Base-by-base conservation (phyloP, 1,140 invertebrate genomes). In the Heliconius himera region DNA sequence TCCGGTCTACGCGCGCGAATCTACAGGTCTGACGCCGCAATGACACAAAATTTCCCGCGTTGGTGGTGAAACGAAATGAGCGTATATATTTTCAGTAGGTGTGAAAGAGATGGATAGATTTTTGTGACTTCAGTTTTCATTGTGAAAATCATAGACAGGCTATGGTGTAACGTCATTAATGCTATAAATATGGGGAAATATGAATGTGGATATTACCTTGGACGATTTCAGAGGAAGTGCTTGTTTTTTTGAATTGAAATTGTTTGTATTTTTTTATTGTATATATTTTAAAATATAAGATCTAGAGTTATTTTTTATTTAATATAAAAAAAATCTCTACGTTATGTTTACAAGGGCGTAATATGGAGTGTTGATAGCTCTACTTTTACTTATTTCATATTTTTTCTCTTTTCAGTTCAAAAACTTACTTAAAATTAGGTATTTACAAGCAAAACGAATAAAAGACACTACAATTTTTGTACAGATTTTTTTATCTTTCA, bases 21-120 rank as follows among this genome's bases (percentile, higher is more conserved):
- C 90, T 91, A 93, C 91, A 93, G 90, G 90, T 93, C 92, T 93
- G 90, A 81, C 77, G 76, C 85, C 81, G 85, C 87, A 89, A 81
- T 86, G 85, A 82, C 84, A 80, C 79, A 80, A 73, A 84, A 84
- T 91, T 92, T 93, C 91, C 92, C 91, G 91, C 92, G 88, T 79
- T 84, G 84, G 82, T 49, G 76, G 22, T 26, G 60, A 81, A 93
- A 18, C 49, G 85, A 78, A 87, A 91, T 22, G 46, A 16, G 49
- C 18, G 36, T 78, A 85, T 20, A 38, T 8, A 49, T 70, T 76
- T 75, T 29, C 18, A 4, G 2, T 54, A 51, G 29, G 78, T 16
- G n/a, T 66, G 74, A 92, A 72, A 70, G 87, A 81, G 90, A 88
- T 36, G 51, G 51, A 11, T 36, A 76, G 11, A 46, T 79, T 85